Evolutionary conservation across 2,797 vertebrate species (phyloP).

Genomic region (Peromyscus aztecus): DNA sequence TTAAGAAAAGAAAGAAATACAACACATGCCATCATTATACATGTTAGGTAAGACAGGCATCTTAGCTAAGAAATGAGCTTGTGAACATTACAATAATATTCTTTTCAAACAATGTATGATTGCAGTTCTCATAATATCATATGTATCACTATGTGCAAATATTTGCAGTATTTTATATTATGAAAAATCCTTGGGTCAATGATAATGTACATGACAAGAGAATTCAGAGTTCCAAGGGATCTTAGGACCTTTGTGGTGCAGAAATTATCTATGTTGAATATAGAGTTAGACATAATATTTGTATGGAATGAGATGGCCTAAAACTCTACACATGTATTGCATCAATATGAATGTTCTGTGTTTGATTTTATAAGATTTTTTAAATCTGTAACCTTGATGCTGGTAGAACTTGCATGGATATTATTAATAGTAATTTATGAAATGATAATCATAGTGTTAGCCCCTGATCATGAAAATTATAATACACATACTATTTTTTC

Average conservation of each 20-base stretch:
- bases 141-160: background rate
- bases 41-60: background rate
- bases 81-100: background rate
- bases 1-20: background rate
- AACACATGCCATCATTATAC: background rate
- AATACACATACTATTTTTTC: no score
- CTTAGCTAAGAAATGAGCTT: constrained; percentile 15
- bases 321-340: background rate
- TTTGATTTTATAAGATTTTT: background rate
- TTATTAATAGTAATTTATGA: background rate
- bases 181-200: background rate
- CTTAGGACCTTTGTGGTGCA: background rate
- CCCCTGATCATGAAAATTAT: background rate
- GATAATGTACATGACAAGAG: background rate
- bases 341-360: background rate
- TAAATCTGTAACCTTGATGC: background rate
- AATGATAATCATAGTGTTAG: background rate
- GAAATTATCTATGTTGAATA: background rate
- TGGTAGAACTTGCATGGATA: no score
- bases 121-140: background rate
- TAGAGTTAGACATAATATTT: background rate
- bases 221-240: background rate
- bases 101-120: constrained; percentile 16
- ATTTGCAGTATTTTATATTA: background rate
- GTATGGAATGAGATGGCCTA: no score